Base-by-base conservation (phyloP, 2,113 vertebrate species). In the Cariama cristata region DNA sequence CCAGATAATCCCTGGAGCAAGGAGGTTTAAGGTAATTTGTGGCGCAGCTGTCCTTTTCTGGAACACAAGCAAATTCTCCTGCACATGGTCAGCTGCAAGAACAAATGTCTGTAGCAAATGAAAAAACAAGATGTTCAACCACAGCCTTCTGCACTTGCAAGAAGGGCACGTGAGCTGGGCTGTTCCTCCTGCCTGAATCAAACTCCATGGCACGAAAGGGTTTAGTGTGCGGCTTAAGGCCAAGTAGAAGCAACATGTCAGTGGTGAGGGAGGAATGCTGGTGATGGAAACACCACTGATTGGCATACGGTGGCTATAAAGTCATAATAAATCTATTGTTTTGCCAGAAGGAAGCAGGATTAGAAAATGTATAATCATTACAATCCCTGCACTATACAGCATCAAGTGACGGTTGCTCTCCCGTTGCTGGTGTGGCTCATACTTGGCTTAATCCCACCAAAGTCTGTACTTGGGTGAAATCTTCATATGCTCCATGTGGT, bases 31-130 rank as follows among this genome's bases (percentile, higher is more conserved):
- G 98, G 98, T 98, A 98, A 99, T 99, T 99, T 98, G 98, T 96
- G 97, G 97, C 91, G 98, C 99, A 99, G 99, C 99, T 99, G 99
- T 99, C 98, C 95, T 93, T 98, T 98, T 97, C 98, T 99, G 98
- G 98, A 99, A 99, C 98, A 99, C 98, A 98, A 96, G 97, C 98
- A 98, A 99, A 98, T 98, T 98, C 98, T 99, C 98, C 97, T 97
- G 98, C 98, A 98, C 97, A 98, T 98, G 98, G 99, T 99, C 99
- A 99, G 99, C 98, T 99, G 98, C 98, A 98, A 92, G 98, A 99
- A 98, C 99, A 99, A 99, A 99, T 99, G 99, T 98, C 98, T 97
- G 89, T 92, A 98, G 94, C 97, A 98, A 98, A 98, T 98, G 98
- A 98, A 98, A 98, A 99, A 98, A 99, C 98, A 98, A 98, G 98